A percentile compares a stretch with the other conserved stretches of the same genome.
These are phyloP conservation scores for Tichodroma muraria DNA, from an alignment of 2,113 vertebrate species.

Conservation along the genomic window DNA sequence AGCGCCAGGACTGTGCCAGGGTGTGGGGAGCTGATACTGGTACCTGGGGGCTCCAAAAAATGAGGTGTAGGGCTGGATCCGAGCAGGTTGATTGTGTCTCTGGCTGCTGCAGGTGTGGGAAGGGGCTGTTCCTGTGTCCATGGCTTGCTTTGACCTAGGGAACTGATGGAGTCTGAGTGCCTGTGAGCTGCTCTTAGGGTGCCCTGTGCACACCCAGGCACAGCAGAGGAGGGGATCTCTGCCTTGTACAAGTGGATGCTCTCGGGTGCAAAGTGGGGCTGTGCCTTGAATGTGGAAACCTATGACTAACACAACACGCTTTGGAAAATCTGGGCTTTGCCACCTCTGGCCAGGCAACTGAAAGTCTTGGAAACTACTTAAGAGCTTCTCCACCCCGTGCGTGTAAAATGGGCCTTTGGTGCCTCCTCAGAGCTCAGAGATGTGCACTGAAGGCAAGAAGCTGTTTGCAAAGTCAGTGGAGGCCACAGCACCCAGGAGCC, in stretches of 20 bases:
- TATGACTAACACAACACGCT: neutral
- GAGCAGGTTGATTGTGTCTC: neutral
- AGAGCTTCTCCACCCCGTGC: rapidly evolving
- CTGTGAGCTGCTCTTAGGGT: neutral
- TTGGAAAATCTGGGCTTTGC: neutral
- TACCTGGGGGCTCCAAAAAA: neutral
- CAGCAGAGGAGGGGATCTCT: neutral
- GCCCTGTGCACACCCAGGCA: rapidly evolving
- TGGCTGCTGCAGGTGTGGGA: rapidly evolving
- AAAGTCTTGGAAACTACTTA: neutral
- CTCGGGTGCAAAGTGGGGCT: rapidly evolving
- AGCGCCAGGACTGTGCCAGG: neutral
- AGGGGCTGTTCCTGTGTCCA: neutral
- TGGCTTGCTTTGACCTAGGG: neutral
- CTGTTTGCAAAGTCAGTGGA: neutral
- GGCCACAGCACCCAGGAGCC: neutral
- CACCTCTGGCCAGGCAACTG: neutral
- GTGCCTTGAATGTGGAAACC: neutral
- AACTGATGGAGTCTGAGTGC: neutral
- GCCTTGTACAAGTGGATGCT: neutral
- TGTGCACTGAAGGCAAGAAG: rapidly evolving
- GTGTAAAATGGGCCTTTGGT: neutral
- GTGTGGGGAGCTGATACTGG: neutral
- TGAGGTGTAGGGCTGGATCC: neutral
- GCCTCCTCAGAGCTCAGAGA: neutral